Base-by-base conservation (phyloP, 1,140 invertebrate genomes). In the Augochlora pura region DNA sequence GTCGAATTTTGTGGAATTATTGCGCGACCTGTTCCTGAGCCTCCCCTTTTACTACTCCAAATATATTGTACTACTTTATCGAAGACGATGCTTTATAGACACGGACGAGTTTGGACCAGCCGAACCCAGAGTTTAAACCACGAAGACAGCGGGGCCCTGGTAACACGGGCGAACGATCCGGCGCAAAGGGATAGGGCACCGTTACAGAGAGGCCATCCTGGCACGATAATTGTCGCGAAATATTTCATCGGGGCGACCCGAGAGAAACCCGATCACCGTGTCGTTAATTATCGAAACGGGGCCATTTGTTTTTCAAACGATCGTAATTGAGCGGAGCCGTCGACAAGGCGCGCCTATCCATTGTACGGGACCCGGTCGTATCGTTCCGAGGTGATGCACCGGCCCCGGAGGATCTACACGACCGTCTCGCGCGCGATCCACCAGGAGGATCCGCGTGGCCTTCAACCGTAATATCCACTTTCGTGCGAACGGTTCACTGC, bases 221-320 rank as follows among this genome's bases (percentile, higher is more conserved):
- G 3, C 49, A 23, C 39, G 69, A 62, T 70, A 59, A 77, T 77
- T 25, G 66, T 60, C 74, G 66, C 66, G 57, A 62, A 49, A 77
- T 77, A 77, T 77, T 77, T 77, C 54, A 77, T 77, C 66, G 65
- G 21, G 65, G 18, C n/a, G 27, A 21, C 49, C 5, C 49, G 14
- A 14, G 49, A 52, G 54, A 71, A 70, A 68, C 71, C 76, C 65
- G 64, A 85, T 63, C 65, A 74, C 32, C 79, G 68, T 78, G 77
- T 66, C 79, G 60, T 77, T 64, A 84, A 82, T 74, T 54, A 77
- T 75, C 86, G 73, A 82, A 80, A 70, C n/a, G 32, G 54, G 64
- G 60, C 68, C 60, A 77, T 85, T 82, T 77, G 74, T 80, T 87
- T 84, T 80, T 81, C 57, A 71, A 57, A 75, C 60, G 75, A 82